Evolutionary conservation across 1,140 invertebrate species (phyloP).

Genomic region (Reticulitermes speratus): DNA sequence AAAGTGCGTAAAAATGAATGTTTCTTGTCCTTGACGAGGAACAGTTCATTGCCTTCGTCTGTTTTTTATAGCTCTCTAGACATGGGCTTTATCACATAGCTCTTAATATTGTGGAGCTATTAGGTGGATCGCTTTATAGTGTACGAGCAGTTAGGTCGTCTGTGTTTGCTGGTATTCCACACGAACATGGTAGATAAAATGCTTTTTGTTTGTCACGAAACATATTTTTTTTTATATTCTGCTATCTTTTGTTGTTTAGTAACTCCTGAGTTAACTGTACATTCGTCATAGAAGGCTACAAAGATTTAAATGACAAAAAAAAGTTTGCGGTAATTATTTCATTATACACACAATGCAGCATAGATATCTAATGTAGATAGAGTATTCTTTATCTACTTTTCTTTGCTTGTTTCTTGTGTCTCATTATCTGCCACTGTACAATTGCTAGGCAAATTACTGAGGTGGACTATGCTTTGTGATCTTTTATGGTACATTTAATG

Average conservation of each 20-base stretch:
- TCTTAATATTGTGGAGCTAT: too few relatives aligned
- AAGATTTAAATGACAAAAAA: not conserved
- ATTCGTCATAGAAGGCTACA: not conserved
- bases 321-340: not conserved
- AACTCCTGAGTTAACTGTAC: not conserved
- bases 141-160: not conserved
- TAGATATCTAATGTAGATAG: not conserved
- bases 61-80: too few relatives aligned
- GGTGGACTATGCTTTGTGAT: not conserved
- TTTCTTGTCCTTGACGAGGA: not conserved
- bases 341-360: not conserved
- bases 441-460: not conserved
- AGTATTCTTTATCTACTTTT: not conserved
- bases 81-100: too few relatives aligned
- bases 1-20: not conserved
- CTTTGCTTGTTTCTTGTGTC: not conserved
- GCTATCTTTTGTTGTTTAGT: not conserved
- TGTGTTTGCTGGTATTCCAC: too few relatives aligned
- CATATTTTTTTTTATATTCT: not conserved
- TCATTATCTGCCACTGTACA: not conserved
- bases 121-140: too few relatives aligned
- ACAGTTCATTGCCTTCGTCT: too few relatives aligned
- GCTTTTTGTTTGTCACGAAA: not conserved
- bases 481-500: not conserved
- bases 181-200: not conserved